These are phyloP conservation scores for Protomyctophum bolini DNA, from an alignment of 2,113 vertebrate genomes.

Conservation along the genomic window DNA sequence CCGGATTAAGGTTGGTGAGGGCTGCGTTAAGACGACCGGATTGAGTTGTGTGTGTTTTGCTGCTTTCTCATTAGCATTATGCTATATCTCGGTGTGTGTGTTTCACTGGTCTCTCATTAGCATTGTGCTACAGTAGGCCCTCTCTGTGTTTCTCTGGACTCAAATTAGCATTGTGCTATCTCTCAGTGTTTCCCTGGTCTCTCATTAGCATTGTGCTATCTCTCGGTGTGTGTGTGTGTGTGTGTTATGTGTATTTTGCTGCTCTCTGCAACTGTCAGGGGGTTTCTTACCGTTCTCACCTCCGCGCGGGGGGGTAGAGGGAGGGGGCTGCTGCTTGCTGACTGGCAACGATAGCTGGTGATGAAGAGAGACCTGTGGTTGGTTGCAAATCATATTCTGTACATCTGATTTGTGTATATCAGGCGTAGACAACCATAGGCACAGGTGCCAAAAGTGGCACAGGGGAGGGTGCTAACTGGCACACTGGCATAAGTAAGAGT, in stretches of 20 bases:
- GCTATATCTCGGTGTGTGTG: too few relatives aligned
- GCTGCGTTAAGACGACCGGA: too few relatives aligned
- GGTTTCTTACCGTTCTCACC: conserved; percentile 88
- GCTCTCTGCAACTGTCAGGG: conserved; percentile 32
- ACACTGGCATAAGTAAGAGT: too few relatives aligned
- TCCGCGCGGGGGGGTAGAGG: conserved; percentile 87
- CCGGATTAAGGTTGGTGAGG: too few relatives aligned
- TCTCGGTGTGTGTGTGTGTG: conserved; percentile 22
- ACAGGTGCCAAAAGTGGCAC: too few relatives aligned
- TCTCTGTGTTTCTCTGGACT: background rate
- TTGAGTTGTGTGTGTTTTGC: too few relatives aligned
- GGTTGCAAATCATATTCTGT: background rate
- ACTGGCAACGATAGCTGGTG: conserved; percentile 90
- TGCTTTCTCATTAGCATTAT: too few relatives aligned
- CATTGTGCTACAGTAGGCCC: conserved; percentile 36
- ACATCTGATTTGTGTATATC: conserved; percentile 19
- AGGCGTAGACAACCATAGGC: too few relatives aligned
- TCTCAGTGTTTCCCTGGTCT: conserved; percentile 2
- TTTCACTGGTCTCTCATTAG: too few relatives aligned
- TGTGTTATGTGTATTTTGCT: background rate
- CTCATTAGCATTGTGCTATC: conserved; percentile 30
- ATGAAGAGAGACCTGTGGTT: conserved; percentile 86
- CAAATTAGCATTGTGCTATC: too few relatives aligned
- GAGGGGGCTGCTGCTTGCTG: conserved; percentile 86
- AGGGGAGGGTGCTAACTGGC: too few relatives aligned